These are phyloP conservation scores for Himalopsyche tibetana DNA, from an alignment of 2,888 invertebrate species.

Conservation along the genomic window DNA sequence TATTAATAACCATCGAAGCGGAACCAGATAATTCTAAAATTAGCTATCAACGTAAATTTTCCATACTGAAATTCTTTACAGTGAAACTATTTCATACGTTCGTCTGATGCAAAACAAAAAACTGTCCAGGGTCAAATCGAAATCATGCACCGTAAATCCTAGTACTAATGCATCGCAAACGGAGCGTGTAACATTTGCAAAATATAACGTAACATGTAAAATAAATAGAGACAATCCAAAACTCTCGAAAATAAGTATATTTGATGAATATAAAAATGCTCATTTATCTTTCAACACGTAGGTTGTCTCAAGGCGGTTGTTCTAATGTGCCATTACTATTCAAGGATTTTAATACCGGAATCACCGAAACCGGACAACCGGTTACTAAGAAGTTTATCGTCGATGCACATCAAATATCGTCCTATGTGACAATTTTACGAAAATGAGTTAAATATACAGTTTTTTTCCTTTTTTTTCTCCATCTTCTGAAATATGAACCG, in stretches of 20 bases:
- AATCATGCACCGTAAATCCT: constrained; percentile 15
- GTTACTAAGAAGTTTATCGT: no score
- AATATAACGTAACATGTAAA: background rate
- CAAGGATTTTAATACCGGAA: no score
- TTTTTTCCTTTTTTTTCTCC: no score
- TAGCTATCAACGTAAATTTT: background rate
- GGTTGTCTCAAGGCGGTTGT: no score
- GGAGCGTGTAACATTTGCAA: constrained; percentile 20
- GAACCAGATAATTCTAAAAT: constrained; percentile 4
- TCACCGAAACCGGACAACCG: no score
- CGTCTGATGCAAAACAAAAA: background rate
- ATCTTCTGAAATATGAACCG: no score
- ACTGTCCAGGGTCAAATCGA: constrained; percentile 13
- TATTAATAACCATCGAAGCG: background rate
- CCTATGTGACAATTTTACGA: no score
- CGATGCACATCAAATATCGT: no score
- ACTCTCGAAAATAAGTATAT: background rate
- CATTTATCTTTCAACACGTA: no score
- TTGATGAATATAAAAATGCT: background rate
- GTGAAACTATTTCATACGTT: background rate
- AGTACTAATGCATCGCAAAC: background rate
- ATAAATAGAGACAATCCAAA: background rate
- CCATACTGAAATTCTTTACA: background rate
- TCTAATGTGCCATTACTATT: no score
- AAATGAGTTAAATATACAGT: no score